These are phyloP conservation scores for Encarsia formosa DNA, from an alignment of 2,888 invertebrate genomes.

Conservation along the genomic window DNA sequence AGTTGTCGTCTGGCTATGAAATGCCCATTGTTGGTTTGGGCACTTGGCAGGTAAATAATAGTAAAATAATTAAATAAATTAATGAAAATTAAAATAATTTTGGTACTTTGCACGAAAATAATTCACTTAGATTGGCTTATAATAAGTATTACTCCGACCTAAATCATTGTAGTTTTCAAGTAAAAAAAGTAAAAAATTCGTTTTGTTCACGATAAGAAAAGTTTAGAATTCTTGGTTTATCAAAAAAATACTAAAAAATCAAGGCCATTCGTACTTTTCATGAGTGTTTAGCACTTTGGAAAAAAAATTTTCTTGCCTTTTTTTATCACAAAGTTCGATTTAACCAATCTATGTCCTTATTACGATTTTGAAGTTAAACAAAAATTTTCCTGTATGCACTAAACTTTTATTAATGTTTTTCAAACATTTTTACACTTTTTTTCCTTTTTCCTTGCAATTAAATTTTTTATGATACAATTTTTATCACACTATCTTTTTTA, in stretches of 20 bases:
- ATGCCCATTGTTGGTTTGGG: conserved; percentile 25
- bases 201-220: too few relatives aligned
- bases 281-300: background rate
- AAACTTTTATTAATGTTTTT: background rate
- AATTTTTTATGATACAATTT: background rate
- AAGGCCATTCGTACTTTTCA: background rate
- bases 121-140: too few relatives aligned
- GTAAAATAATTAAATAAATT: too few relatives aligned
- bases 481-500: background rate
- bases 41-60: conserved; percentile 26
- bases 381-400: background rate
- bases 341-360: too few relatives aligned
- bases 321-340: background rate
- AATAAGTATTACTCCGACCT: too few relatives aligned
- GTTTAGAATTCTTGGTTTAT: background rate
- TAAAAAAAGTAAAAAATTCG: too few relatives aligned
- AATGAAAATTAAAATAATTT: too few relatives aligned
- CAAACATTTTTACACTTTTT: background rate
- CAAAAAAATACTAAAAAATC: background rate
- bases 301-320: background rate
- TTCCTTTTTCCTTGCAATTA: background rate
- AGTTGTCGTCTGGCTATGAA: conserved; percentile 21
- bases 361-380: background rate
- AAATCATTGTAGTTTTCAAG: too few relatives aligned
- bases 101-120: too few relatives aligned